Evolutionary conservation across 2,888 invertebrate species (phyloP).

Genomic region (Panopea generosa): DNA sequence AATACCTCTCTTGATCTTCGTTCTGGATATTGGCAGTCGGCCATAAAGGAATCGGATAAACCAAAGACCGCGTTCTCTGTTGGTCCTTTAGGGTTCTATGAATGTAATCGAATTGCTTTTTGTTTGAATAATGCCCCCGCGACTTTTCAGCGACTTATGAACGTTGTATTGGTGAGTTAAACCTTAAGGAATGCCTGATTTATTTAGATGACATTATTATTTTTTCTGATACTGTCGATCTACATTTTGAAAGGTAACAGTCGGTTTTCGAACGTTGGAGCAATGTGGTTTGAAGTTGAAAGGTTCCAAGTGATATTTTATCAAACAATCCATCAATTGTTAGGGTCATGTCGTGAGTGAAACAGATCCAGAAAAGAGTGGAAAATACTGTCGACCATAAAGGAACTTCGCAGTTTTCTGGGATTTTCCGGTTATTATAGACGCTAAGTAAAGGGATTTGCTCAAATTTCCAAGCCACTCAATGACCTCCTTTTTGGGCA

Average conservation of each 20-base stretch:
- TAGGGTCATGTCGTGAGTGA: conserved; percentile 17
- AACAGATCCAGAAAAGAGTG: conserved; percentile 11
- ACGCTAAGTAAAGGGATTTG: conserved; percentile 14
- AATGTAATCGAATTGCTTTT: no score
- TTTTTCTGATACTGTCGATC: conserved; percentile 10
- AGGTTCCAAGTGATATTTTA: conserved; percentile 26
- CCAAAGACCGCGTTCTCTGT: no score
- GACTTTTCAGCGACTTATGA: no score
- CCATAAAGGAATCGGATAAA: not conserved
- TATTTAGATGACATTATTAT: conserved; percentile 17
- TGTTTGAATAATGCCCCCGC: no score
- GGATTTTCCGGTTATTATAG: conserved; percentile 26
- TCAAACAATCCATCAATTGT: not conserved
- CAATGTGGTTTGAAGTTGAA: conserved; percentile 22
- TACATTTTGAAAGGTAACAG: not conserved
- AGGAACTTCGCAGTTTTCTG: conserved; percentile 10
- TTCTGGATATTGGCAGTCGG: not conserved
- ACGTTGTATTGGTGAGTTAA: conserved; percentile 17
- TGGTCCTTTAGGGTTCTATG: no score
- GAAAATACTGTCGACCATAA: not conserved
- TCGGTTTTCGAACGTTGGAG: conserved; percentile 9
- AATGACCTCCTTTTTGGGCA: conserved; percentile 15
- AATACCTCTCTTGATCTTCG: not conserved
- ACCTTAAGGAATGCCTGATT: conserved; percentile 2
- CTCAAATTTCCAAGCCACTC: conserved; percentile 13